Evolutionary conservation across 2,797 vertebrate species (phyloP), one percentile per base, ranked within the genome.

Genomic region (Coregonus sp.): DNA sequence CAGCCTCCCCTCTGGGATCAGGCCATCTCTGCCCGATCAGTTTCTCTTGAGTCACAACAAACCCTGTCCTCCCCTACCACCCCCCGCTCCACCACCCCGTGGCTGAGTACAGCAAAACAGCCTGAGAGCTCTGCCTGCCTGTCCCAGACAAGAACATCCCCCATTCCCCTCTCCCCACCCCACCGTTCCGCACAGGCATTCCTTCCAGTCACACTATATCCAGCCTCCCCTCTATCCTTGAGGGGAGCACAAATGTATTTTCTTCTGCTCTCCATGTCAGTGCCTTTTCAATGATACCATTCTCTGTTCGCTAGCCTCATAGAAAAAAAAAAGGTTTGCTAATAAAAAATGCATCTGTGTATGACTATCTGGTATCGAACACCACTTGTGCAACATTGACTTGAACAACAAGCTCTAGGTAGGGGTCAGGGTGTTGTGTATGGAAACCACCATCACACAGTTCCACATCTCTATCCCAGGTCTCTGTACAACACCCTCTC

Each of bases 391-490:
- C 56, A 61, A 61, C n/a, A n/a, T 25, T 5, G 20, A 61, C 56
- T 2, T 4, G 68, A 15, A 37, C 40, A 33, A 6, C 1, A 1
- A 1, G 12, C 31, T 47, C 5, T 70, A 82, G 73, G 79, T 69
- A 76, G 81, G 16, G 76, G 76, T 73, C 63, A 5, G 3, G 11
- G 61, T 66, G 70, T 70, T 81, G 54, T 84, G 72, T 40, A 78
- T 68, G 72, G 37, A 51, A n/a, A 73, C 63, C 72, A 74, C 75
- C 74, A 73, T 81, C 76, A 76, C 75, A 78, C 79, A 78, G n/a
- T 70, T 69, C 66, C 75, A 18, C 54, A 50, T 40, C 69, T 82
- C 18, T 75, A 74, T 80, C 80, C 77, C 70, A 81, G 75, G 85
- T 89, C 69, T 16, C 0, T 76, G 37, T 4, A 47, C 77, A 33